Percentiles rank a stretch among this genome's conserved stretches.
Evolutionary conservation across 1,140 invertebrate genomes (phyloP).

Genomic region (Antheraea pernyi): DNA sequence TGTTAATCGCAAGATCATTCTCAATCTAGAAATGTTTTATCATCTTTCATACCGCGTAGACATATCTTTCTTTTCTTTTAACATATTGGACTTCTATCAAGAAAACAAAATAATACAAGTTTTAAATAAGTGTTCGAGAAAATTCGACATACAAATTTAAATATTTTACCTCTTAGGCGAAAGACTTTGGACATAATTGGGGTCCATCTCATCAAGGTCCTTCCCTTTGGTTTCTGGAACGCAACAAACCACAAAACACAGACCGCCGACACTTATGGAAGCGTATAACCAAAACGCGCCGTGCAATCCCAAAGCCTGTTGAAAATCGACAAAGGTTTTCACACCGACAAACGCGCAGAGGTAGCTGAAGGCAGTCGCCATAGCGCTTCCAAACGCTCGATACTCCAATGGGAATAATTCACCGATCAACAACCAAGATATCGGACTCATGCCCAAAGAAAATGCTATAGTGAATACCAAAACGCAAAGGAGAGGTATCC

Average conservation of each 20-base stretch:
- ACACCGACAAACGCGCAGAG: constrained; percentile 94
- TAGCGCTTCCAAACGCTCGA: constrained; percentile 90
- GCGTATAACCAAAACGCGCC: constrained; percentile 96
- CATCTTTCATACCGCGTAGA: too few species aligned
- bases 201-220: constrained; percentile 93
- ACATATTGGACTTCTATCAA: too few species aligned
- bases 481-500: constrained; percentile 91
- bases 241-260: constrained; percentile 92
- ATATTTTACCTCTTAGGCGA: constrained; percentile 70
- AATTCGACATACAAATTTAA: constrained; percentile 22
- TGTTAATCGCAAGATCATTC: too few species aligned
- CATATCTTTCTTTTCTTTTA: too few species aligned
- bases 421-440: constrained; percentile 94
- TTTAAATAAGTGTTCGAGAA: constrained; percentile 22
- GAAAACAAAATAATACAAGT: background rate
- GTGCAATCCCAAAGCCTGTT: constrained; percentile 87
- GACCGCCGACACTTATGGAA: constrained; percentile 89
- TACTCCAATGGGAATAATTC: constrained; percentile 95
- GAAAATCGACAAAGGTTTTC: constrained; percentile 93
- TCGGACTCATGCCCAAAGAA: constrained; percentile 93
- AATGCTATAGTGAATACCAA: constrained; percentile 92
- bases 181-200: constrained; percentile 81
- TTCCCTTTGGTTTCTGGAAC: constrained; percentile 96
- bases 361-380: constrained; percentile 93
- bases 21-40: too few species aligned